phyloP scores from a whole-genome alignment of 1,140 invertebrate species.

The Mycetomoellerius zeteki region DNA sequence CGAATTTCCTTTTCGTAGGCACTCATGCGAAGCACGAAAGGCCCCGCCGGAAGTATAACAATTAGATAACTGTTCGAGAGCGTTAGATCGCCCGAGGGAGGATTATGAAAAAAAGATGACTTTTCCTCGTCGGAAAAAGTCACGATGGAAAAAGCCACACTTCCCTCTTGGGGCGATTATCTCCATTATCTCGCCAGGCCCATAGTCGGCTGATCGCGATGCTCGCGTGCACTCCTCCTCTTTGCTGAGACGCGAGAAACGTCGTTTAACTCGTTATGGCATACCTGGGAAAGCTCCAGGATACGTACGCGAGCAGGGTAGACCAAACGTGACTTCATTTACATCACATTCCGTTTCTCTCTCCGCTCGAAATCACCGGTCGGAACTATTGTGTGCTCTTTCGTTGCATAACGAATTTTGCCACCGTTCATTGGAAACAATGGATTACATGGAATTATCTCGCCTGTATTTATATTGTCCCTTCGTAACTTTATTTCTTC shows the following conservation, averaged over 20 bases:
- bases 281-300: constrained; percentile 28
- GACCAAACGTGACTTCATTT: constrained; percentile 53
- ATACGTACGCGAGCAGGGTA: neutral
- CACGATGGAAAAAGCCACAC: constrained; percentile 17
- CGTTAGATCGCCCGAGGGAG: neutral
- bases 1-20: constrained; percentile 54
- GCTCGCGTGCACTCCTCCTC: constrained; percentile 45
- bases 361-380: constrained; percentile 26
- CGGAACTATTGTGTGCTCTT: constrained; percentile 33
- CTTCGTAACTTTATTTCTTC: neutral
- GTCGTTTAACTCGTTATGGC: constrained; percentile 25
- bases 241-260: neutral
- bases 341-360: constrained; percentile 58
- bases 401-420: constrained; percentile 40
- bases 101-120: constrained; percentile 47
- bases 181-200: constrained; percentile 57
- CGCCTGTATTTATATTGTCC: neutral
- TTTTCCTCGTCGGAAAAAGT: constrained; percentile 34
- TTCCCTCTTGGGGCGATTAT: neutral
- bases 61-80: neutral
- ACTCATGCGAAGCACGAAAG: neutral
- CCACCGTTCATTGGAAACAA: constrained; percentile 31
- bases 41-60: neutral
- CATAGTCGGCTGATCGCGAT: constrained; percentile 46
- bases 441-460: constrained; percentile 19